These are phyloP conservation scores for Melinopterus prodromus DNA, from an alignment of 2,888 invertebrate genomes.

Conservation along the genomic window DNA sequence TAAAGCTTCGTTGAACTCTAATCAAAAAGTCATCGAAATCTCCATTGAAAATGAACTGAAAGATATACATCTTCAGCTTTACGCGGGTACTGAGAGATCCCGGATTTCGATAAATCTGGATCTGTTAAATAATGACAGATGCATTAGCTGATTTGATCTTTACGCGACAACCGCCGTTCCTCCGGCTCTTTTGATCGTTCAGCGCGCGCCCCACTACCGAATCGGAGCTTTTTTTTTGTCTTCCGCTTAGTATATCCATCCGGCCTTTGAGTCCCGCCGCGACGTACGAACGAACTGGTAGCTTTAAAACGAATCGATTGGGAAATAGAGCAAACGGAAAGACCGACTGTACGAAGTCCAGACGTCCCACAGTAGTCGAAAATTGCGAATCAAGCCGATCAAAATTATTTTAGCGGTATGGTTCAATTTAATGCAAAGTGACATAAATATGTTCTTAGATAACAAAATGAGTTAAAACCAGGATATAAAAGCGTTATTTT, in stretches of 20 bases:
- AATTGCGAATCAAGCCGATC: too few relatives aligned
- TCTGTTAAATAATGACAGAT: slow-evolving; percentile 16
- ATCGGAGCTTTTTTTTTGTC: slow-evolving; percentile 16
- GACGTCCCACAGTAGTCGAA: background rate
- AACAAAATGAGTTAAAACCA: too few relatives aligned
- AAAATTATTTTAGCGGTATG: too few relatives aligned
- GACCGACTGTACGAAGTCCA: background rate
- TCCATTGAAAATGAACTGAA: background rate
- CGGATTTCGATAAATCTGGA: background rate
- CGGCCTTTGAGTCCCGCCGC: slow-evolving; percentile 7
- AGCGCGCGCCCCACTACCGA: background rate
- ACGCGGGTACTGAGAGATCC: background rate
- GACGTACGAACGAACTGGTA: slow-evolving; percentile 14
- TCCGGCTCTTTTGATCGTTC: background rate
- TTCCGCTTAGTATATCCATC: background rate
- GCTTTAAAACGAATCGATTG: slow-evolving; percentile 23
- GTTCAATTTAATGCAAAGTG: too few relatives aligned
- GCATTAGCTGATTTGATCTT: slow-evolving; percentile 24
- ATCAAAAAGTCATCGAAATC: background rate
- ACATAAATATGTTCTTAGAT: too few relatives aligned
- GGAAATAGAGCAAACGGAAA: slow-evolving; percentile 10
- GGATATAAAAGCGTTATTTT: too few relatives aligned
- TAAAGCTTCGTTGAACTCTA: background rate
- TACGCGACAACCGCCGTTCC: background rate
- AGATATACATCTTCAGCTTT: background rate